Conservation (phyloP, 1,140 invertebrate species). For the Drosophila teissieri region DNA sequence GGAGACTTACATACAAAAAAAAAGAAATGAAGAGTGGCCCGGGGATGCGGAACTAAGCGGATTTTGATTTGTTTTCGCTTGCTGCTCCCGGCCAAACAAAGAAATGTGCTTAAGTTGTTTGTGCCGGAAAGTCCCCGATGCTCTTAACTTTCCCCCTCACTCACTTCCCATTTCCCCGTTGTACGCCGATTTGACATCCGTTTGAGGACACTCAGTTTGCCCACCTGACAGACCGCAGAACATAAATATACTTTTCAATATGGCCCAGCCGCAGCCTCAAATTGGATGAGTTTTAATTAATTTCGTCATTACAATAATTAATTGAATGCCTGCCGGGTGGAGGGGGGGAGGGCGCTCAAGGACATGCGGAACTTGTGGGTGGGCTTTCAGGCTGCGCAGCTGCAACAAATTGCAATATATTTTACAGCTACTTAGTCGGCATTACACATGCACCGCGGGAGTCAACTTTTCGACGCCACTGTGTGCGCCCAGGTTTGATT, state of each 20-base stretch:
- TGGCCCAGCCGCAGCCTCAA: conserved; percentile 45
- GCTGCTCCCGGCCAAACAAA: conserved; percentile 27
- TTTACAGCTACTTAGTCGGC: conserved; percentile 48
- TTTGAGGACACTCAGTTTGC: conserved; percentile 3
- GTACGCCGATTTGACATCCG: conserved; percentile 35
- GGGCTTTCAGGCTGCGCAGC: conserved; percentile 20
- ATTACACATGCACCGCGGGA: conserved; percentile 40
- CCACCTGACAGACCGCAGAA: conserved; percentile 30
- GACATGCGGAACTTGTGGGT: conserved; percentile 14
- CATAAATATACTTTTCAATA: conserved; percentile 56
- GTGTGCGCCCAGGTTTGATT: conserved; percentile 55
- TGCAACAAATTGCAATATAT: conserved; percentile 69
- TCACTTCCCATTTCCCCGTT: conserved; percentile 8
- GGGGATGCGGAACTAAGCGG: conserved; percentile 53
- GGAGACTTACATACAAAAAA: conserved; percentile 41
- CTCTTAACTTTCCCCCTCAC: conserved; percentile 51
- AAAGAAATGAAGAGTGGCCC: background rate
- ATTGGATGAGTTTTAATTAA: conserved; percentile 70
- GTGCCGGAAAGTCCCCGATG: conserved; percentile 55
- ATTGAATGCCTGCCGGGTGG: conserved; percentile 53
- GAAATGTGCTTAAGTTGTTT: conserved; percentile 63
- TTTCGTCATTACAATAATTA: conserved; percentile 76
- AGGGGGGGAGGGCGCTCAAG: conserved; percentile 37
- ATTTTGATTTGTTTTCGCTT: conserved; percentile 71
- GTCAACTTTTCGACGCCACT: conserved; percentile 48